Evolutionary conservation across 2,888 invertebrate species (phyloP).

Genomic region (Crepidodera aurea): DNA sequence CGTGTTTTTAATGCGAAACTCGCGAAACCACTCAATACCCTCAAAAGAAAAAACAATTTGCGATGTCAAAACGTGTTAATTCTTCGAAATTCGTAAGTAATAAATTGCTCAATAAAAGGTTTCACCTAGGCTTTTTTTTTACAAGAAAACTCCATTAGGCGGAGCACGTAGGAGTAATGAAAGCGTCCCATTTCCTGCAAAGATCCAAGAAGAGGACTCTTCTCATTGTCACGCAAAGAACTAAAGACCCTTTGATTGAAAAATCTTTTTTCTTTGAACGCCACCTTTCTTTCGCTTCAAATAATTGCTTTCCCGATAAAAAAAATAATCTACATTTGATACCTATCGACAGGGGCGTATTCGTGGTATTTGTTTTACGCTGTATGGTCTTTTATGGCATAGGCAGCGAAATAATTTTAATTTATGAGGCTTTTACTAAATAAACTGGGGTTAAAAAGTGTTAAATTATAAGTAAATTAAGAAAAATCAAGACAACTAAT

Average conservation of each 20-base stretch:
- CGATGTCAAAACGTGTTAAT: conserved; percentile 50
- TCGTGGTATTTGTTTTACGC: too few relatives aligned
- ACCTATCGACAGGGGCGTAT: conserved; percentile 41
- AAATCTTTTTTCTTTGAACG: conserved; percentile 55
- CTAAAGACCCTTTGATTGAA: conserved; percentile 62
- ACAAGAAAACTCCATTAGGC: conserved; percentile 63
- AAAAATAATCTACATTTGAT: conserved; percentile 52
- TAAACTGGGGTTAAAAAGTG: too few relatives aligned
- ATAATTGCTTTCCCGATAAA: conserved; percentile 57
- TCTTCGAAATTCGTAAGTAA: conserved; percentile 50
- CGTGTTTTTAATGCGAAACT: neutral
- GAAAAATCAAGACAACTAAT: too few relatives aligned
- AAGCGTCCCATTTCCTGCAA: conserved; percentile 60
- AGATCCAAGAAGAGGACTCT: conserved; percentile 39
- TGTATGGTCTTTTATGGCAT: too few relatives aligned
- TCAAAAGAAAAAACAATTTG: conserved; percentile 41
- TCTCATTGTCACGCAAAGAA: conserved; percentile 60
- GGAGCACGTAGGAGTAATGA: conserved; percentile 62
- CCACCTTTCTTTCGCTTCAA: conserved; percentile 55
- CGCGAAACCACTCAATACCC: neutral
- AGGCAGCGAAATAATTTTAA: neutral
- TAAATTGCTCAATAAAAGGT: conserved; percentile 59
- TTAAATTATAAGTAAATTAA: too few relatives aligned
- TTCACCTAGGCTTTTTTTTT: conserved; percentile 61
- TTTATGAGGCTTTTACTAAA: too few relatives aligned